These are phyloP conservation scores for Edolisoma coerulescens DNA, from an alignment of 2,113 vertebrate genomes.

Conservation along the genomic window DNA sequence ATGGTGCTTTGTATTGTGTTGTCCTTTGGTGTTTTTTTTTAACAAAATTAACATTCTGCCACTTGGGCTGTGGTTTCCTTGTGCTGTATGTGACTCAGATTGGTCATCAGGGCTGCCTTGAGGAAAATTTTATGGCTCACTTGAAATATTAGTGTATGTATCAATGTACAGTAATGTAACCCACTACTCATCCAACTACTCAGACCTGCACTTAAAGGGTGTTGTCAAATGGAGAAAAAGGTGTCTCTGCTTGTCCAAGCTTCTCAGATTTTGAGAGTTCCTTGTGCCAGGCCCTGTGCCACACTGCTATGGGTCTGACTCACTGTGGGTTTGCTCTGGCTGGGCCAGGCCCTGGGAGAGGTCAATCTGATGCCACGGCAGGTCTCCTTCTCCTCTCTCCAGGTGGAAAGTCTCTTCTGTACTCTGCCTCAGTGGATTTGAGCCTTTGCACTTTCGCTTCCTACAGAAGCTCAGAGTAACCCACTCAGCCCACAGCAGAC, in stretches of 20 bases:
- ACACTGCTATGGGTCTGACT: not conserved
- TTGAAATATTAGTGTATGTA: not conserved
- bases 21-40: not conserved
- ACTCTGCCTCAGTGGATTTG: not conserved
- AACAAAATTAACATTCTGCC: not conserved
- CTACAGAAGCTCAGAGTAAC: not conserved
- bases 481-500: not conserved
- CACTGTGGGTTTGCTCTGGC: accelerated
- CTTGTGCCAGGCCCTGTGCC: not conserved
- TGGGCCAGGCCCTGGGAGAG: no score
- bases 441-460: not conserved
- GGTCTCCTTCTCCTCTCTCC: not conserved
- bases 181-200: not conserved
- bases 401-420: not conserved
- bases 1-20: not conserved
- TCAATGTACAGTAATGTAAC: not conserved
- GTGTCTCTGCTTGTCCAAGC: not conserved
- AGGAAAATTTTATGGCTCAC: not conserved
- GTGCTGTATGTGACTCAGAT: not conserved
- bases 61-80: not conserved
- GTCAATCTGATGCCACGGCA: not conserved
- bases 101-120: not conserved
- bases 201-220: accelerated
- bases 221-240: not conserved
- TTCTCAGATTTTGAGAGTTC: not conserved